Percentiles rank a stretch among this genome's conserved stretches.
Conservation (phyloP, 2,888 invertebrate species). For the Loripinus fragilis region DNA sequence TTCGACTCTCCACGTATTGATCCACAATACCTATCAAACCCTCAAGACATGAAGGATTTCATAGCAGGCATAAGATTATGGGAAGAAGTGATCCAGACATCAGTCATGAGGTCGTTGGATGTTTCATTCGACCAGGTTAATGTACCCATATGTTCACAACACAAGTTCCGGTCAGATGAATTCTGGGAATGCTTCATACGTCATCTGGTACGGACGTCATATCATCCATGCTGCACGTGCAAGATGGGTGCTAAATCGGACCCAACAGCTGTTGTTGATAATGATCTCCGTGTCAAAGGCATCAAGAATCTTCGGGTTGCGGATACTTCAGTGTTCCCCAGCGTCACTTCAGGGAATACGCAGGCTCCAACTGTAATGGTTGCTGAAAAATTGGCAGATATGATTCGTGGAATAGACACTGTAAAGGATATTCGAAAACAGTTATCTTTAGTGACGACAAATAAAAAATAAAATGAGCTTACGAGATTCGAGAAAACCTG, state of each 20-base stretch:
- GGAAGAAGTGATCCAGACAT: slow-evolving; percentile 21
- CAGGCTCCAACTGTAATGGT: slow-evolving; percentile 13
- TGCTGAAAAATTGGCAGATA: not conserved
- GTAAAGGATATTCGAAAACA: not conserved
- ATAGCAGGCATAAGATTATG: slow-evolving; percentile 12
- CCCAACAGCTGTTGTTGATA: not conserved
- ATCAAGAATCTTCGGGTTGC: not conserved
- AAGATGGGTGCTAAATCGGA: not conserved
- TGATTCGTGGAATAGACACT: slow-evolving; percentile 4
- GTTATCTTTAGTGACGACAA: not conserved
- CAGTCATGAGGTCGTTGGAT: slow-evolving; percentile 24
- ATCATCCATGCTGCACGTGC: slow-evolving; percentile 3
- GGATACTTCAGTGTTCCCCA: not conserved
- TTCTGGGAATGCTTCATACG: slow-evolving; percentile 44
- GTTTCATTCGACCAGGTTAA: not conserved
- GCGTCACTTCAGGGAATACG: not conserved
- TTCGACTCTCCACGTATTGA: slow-evolving; percentile 92
- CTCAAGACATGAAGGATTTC: slow-evolving; percentile 85
- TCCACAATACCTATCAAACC: slow-evolving; percentile 92
- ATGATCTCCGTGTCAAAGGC: not conserved
- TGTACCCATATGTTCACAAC: slow-evolving; percentile 25
- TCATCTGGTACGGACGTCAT: not conserved
- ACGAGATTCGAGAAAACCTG: too few species aligned
- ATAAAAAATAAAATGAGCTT: too few species aligned
- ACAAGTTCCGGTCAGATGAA: slow-evolving; percentile 23